Percentiles rank a stretch among this genome's conserved stretches.
These are phyloP conservation scores for Rana temporaria DNA, from an alignment of 2,113 vertebrate species.

Conservation along the genomic window DNA sequence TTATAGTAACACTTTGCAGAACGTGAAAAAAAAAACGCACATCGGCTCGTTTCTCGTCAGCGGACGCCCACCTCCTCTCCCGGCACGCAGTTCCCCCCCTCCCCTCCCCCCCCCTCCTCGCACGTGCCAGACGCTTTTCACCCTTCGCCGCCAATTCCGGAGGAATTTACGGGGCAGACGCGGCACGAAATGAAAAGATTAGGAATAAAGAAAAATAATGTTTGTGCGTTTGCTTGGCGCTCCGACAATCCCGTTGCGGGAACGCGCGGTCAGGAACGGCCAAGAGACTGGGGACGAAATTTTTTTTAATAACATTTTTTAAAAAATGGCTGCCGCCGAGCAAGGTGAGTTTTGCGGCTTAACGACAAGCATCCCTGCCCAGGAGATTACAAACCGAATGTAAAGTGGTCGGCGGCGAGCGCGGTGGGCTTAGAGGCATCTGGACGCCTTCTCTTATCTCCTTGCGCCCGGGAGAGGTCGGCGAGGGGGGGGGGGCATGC, in stretches of 20 bases:
- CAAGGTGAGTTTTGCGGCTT: constrained; percentile 13
- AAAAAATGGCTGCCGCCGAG: background rate
- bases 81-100: too few species aligned
- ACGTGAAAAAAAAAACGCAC: background rate
- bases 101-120: background rate
- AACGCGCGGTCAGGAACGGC: too few species aligned
- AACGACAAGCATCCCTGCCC: constrained; percentile 31
- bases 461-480: background rate
- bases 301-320: too few species aligned
- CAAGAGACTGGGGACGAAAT: too few species aligned
- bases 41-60: background rate
- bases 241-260: too few species aligned
- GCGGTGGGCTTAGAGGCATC: constrained; percentile 5
- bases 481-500: background rate
- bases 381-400: constrained; percentile 28
- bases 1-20: constrained; percentile 47
- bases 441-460: constrained; percentile 20
- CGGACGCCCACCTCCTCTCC: constrained; percentile 47
- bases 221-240: too few species aligned
- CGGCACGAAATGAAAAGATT: too few species aligned
- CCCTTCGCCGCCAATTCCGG: background rate
- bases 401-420: background rate
- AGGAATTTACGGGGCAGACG: too few species aligned
- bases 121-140: background rate
- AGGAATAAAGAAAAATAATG: too few species aligned